These are phyloP conservation scores for Volucella zonaria DNA, from an alignment of 2,888 invertebrate genomes.

Conservation along the genomic window DNA sequence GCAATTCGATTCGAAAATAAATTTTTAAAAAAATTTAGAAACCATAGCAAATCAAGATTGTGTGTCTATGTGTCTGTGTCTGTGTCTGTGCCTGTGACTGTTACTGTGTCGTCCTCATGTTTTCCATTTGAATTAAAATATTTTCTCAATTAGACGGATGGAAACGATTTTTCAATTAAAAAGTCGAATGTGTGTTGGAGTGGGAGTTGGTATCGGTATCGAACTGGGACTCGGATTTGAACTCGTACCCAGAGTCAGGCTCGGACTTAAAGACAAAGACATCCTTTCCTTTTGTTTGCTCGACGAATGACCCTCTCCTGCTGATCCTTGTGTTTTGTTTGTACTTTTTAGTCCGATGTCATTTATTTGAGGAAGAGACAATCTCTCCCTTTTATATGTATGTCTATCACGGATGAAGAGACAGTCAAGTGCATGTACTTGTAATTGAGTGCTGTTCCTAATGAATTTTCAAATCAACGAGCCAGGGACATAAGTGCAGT, in stretches of 20 bases:
- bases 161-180: slow-evolving; percentile 70
- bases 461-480: slow-evolving; percentile 67
- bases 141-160: slow-evolving; percentile 69
- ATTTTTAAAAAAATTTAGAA: not conserved
- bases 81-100: too few species aligned
- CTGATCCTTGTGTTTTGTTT: slow-evolving; percentile 69
- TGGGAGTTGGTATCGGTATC: not conserved
- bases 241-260: too few species aligned
- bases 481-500: slow-evolving; percentile 61
- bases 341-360: slow-evolving; percentile 65
- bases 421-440: slow-evolving; percentile 61
- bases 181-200: slow-evolving; percentile 60
- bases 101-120: slow-evolving; percentile 35
- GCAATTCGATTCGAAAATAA: slow-evolving; percentile 12
- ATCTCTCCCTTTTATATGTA: not conserved
- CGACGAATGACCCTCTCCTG: slow-evolving; percentile 64
- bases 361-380: slow-evolving; percentile 45
- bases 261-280: too few species aligned
- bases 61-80: too few species aligned
- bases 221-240: too few species aligned
- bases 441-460: slow-evolving; percentile 70
- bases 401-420: slow-evolving; percentile 32
- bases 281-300: slow-evolving; percentile 57
- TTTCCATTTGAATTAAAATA: slow-evolving; percentile 69
- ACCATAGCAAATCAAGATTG: too few species aligned